These are phyloP conservation scores for Cotesia typhae DNA, from an alignment of 1,140 invertebrate species.

Conservation along the genomic window DNA sequence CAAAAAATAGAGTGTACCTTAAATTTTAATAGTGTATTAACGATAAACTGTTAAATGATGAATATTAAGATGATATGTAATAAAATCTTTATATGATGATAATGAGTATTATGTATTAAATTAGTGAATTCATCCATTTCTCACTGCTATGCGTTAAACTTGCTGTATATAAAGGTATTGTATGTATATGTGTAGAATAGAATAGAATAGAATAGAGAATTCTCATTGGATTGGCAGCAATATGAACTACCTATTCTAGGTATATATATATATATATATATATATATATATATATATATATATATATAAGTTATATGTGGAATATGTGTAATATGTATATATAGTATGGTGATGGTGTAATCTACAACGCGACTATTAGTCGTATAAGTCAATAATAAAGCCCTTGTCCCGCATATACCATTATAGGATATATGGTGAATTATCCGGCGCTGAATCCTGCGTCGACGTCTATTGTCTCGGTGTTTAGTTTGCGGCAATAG, in stretches of 20 bases:
- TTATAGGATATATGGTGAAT: conserved; percentile 54
- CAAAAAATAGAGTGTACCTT: no score
- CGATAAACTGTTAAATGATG: no score
- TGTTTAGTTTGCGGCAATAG: conserved; percentile 44
- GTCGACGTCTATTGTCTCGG: conserved; percentile 46
- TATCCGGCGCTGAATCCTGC: conserved; percentile 46
- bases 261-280: conserved; percentile 9
- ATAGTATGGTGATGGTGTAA: conserved; percentile 51
- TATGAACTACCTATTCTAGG: background rate
- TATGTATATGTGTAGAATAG: conserved; percentile 15
- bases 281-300: conserved; percentile 7
- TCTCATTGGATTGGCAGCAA: conserved; percentile 10
- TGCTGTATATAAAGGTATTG: no score
- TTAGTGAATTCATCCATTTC: no score
- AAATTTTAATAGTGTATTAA: no score
- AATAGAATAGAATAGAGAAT: background rate
- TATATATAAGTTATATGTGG: background rate
- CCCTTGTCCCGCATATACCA: conserved; percentile 53
- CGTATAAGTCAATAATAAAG: conserved; percentile 63
- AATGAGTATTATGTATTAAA: conserved; percentile 22
- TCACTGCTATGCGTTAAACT: no score
- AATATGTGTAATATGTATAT: conserved; percentile 20
- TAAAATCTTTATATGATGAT: no score
- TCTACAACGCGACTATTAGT: conserved; percentile 61
- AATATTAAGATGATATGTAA: no score